Conservation (phyloP, 2,888 invertebrate genomes). For the Pachymerium ferrugineum region DNA sequence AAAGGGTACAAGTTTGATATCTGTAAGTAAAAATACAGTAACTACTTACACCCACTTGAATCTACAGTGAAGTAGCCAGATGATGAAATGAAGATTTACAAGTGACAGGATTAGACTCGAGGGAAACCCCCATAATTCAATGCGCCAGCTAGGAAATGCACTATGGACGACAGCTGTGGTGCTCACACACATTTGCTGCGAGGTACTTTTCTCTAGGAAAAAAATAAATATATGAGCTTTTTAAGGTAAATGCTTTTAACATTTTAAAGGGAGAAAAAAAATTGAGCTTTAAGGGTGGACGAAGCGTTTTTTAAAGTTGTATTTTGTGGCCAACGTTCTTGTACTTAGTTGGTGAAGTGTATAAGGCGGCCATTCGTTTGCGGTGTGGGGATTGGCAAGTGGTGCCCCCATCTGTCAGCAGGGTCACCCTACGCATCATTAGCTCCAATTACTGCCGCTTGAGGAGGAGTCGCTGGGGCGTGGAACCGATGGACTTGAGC, state of each 20-base stretch:
- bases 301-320: background rate
- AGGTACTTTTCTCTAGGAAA: no score
- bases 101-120: no score
- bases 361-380: background rate
- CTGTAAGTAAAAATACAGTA: no score
- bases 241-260: no score
- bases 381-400: slow-evolving; percentile 26
- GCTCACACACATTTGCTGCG: no score
- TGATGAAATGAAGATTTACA: background rate
- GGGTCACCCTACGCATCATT: slow-evolving; percentile 30
- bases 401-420: slow-evolving; percentile 23
- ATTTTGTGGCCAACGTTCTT: background rate
- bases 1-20: no score
- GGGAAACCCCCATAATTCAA: background rate
- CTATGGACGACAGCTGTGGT: background rate
- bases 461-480: slow-evolving; percentile 10
- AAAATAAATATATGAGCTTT: background rate
- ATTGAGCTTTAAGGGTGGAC: background rate
- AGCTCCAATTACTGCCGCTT: slow-evolving; percentile 31
- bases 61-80: background rate
- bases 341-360: background rate
- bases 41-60: background rate
- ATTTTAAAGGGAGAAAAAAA: background rate
- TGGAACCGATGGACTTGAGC: slow-evolving; percentile 2
- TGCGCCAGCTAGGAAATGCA: no score